Evolutionary conservation across 1,140 invertebrate genomes (phyloP), one percentile per base, ranked within the genome.

Genomic region (Conus ventricosus): DNA sequence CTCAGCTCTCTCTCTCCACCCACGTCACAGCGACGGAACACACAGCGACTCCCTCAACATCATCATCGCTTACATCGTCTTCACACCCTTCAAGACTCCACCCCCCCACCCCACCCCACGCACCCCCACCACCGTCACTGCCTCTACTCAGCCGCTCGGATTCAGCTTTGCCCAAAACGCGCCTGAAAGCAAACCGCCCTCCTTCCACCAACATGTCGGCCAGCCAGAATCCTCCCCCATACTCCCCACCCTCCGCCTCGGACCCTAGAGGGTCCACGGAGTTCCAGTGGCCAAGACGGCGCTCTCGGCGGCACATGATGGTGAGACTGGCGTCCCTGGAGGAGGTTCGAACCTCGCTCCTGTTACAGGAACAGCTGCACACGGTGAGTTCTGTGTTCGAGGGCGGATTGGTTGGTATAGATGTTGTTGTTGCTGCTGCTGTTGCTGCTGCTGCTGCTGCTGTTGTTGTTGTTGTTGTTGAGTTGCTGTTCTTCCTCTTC

Each of bases 231-330:
- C 57, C 57, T 39, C 39, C 39, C 39, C 39, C 39, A 39, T 39
- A 39, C 39, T 39, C 39, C 39, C 39, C 39, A 39, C 39, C 39
- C 39, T 39, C 27, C 39, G 10, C 75, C 2, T 23, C 75, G n/a
- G 78, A 81, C 10, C 78, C 27, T 15, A 51, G 78, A 15, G 81
- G 81, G 53, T n/a, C 13, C 7, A 53, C 78, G 25, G 81, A 83
- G 81, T 54, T 83, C 81, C 81, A 54, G 81, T 83, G 81, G 81
- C 51, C 81, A 54, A 83, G 81, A 83, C 81, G 81, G 53, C 81
- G 51, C 8, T 54, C 51, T 5, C 51, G 53, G 17, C 81, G 81
- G 8, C 51, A 53, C 53, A 51, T 83, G 81, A 83, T 83, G 81
- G 53, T 83, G 6, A 51, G 81, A 7, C 81, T 83, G 81, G 81